Conservation (phyloP, 1,140 invertebrate species). For the Atopsyche davidsoni region DNA sequence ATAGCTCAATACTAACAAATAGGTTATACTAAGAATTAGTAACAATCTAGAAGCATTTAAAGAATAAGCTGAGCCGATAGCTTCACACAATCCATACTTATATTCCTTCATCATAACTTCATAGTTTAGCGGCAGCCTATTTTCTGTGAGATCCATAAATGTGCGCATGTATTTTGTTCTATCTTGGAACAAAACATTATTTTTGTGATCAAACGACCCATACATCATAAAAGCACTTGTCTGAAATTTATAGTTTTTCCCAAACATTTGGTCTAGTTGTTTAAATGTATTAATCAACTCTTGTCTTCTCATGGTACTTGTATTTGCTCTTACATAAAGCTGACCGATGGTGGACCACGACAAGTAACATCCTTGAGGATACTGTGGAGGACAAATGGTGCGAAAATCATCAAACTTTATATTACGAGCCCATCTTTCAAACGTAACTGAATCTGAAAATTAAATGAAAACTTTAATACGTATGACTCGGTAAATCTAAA, state of each 20-base stretch:
- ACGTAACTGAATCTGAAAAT: conserved; percentile 9
- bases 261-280: conserved; percentile 62
- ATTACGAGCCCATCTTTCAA: conserved; percentile 9
- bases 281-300: conserved; percentile 61
- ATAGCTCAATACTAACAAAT: too few relatives aligned
- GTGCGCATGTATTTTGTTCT: conserved; percentile 50
- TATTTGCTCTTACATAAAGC: conserved; percentile 52
- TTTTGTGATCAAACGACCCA: conserved; percentile 54
- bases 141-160: conserved; percentile 11
- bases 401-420: conserved; percentile 35
- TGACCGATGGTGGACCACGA: conserved; percentile 63
- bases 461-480: conserved; percentile 3
- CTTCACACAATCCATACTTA: conserved; percentile 13
- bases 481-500: too few relatives aligned
- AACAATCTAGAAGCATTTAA: too few relatives aligned
- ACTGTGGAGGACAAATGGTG: conserved; percentile 49
- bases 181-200: conserved; percentile 63
- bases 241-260: conserved; percentile 52
- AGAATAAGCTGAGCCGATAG: neutral
- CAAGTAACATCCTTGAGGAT: conserved; percentile 56
- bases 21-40: too few relatives aligned
- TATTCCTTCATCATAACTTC: conserved; percentile 21
- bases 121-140: conserved; percentile 20
- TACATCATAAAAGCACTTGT: conserved; percentile 60
- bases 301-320: conserved; percentile 48